phyloP scores from a whole-genome alignment of 2,113 vertebrate genomes.

The Bambusicola thoracicus region DNA sequence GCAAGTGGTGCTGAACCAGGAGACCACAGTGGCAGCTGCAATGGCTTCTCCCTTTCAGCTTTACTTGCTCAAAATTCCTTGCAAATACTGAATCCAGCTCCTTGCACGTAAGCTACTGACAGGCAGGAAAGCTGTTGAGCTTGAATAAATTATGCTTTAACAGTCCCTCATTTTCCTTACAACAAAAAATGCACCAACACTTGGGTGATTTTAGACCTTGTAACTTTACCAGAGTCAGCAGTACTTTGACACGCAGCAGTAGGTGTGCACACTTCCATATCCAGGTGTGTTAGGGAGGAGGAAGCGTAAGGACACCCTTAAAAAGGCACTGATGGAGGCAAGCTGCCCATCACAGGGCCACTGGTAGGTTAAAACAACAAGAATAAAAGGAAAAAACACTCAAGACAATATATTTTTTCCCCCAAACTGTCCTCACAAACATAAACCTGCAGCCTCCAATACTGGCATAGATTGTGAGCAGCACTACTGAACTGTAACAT shows the following conservation, averaged over 20 bases:
- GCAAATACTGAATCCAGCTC: neutral
- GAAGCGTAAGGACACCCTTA: neutral
- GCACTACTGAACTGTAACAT: neutral
- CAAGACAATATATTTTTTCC: neutral
- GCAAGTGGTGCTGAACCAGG: neutral
- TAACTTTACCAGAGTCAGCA: neutral
- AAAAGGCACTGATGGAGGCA: neutral
- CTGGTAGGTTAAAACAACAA: neutral
- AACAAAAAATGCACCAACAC: neutral
- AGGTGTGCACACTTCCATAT: accelerated
- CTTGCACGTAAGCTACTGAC: neutral
- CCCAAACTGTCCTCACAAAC: neutral
- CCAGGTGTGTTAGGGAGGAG: neutral
- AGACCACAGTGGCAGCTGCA: neutral
- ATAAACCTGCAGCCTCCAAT: neutral
- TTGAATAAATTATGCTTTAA: neutral
- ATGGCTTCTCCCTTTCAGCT: neutral
- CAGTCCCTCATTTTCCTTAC: neutral
- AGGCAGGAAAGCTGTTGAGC: neutral
- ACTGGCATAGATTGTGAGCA: neutral
- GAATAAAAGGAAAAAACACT: neutral
- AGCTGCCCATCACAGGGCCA: neutral
- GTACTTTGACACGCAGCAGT: neutral
- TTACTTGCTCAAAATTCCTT: neutral
- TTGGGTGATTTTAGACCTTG: accelerated